Percentiles rank a stretch among this genome's conserved stretches.
Conservation (phyloP, 2,797 vertebrate species). For the Chelonia mydas region DNA sequence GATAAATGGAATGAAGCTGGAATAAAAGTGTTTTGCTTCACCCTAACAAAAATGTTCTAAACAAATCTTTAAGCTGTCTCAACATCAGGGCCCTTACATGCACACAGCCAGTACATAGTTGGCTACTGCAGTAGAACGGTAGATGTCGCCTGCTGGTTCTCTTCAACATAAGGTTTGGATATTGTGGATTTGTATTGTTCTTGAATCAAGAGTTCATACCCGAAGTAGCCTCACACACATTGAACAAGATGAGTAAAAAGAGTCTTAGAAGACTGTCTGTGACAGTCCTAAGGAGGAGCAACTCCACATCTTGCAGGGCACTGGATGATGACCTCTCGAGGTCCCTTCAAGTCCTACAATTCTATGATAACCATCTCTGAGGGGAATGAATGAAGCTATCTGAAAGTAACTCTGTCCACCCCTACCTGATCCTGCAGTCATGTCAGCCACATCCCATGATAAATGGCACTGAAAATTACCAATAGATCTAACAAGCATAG, state of each 20-base stretch:
- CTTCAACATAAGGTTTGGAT: neutral
- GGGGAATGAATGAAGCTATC: neutral
- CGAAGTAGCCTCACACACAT: neutral
- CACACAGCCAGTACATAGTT: fast-evolving
- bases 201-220: fast-evolving
- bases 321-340: too few relatives aligned
- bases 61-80: fast-evolving
- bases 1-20: neutral
- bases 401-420: neutral
- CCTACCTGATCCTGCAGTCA: neutral
- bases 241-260: neutral
- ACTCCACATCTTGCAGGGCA: too few relatives aligned
- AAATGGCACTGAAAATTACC: neutral
- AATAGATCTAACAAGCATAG: fast-evolving
- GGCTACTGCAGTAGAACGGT: neutral
- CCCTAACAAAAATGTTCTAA: neutral
- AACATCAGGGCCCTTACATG: too few relatives aligned
- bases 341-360: neutral
- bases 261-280: too few relatives aligned
- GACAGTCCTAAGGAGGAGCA: too few relatives aligned
- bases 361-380: fast-evolving
- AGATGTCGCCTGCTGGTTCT: neutral
- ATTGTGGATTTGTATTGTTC: neutral
- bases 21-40: neutral
- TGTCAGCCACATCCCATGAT: neutral